Evolutionary conservation across 2,888 invertebrate species (phyloP).

Genomic region (Teleiodes luculella): DNA sequence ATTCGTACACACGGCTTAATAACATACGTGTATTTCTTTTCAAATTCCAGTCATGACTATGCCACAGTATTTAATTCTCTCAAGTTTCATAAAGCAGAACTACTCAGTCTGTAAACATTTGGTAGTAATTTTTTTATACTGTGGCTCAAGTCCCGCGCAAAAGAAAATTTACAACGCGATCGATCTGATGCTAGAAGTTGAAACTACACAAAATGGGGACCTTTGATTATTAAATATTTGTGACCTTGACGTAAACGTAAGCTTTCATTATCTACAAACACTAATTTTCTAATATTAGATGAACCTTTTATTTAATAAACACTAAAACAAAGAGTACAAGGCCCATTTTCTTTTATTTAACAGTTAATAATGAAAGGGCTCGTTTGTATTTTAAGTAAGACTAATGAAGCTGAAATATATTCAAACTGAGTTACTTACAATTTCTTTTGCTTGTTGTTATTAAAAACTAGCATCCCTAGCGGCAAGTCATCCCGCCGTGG

Average conservation of each 20-base stretch:
- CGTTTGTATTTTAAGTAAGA: not conserved
- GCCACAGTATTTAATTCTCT: not conserved
- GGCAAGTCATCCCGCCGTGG: no score
- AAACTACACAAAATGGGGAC: not conserved
- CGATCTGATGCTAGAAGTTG: constrained; percentile 8
- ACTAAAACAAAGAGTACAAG: not conserved
- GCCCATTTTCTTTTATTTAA: not conserved
- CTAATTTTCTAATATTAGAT: not conserved
- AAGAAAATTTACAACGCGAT: constrained; percentile 2
- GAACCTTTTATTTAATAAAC: not conserved
- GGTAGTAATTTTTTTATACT: not conserved
- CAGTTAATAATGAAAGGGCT: not conserved
- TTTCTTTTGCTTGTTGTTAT: no score
- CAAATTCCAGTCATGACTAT: not conserved
- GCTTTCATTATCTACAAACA: not conserved
- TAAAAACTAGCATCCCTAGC: no score
- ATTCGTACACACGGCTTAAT: constrained; percentile 44
- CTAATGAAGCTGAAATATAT: no score
- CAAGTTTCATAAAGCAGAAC: not conserved
- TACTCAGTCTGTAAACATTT: not conserved
- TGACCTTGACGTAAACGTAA: constrained; percentile 12
- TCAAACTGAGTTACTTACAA: no score
- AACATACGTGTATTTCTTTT: constrained; percentile 19
- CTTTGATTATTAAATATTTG: constrained; percentile 12
- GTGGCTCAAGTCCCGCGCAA: not conserved